Evolutionary conservation across 2,113 vertebrate genomes (phyloP).

Genomic region (Blennius ocellaris): DNA sequence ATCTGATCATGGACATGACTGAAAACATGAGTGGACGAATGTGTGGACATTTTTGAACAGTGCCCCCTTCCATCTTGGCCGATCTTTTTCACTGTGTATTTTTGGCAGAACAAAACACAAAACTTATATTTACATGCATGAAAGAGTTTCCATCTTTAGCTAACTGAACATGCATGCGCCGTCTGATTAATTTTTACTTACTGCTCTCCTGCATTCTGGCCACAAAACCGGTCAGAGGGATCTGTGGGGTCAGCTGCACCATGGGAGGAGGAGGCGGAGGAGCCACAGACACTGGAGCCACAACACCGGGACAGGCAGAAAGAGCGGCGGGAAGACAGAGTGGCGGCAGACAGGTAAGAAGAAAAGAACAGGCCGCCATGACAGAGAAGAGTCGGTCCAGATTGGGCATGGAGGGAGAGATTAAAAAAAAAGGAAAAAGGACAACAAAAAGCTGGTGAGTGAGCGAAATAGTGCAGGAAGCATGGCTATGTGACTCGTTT

Average conservation of each 20-base stretch:
- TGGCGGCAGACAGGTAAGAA: constrained; percentile 38
- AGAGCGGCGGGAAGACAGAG: constrained; percentile 44
- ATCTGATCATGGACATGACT: too few relatives aligned
- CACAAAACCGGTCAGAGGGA: constrained; percentile 99
- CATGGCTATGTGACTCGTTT: constrained; percentile 16
- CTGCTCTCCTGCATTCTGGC: constrained; percentile 99
- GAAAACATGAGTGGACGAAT: too few relatives aligned
- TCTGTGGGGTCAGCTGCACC: constrained; percentile 99
- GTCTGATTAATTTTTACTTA: constrained; percentile 85
- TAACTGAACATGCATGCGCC: too few relatives aligned
- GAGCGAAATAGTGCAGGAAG: constrained; percentile 33
- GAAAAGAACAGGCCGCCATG: constrained; percentile 11
- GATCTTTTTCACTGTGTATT: too few relatives aligned
- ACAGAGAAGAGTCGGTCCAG: constrained; percentile 9
- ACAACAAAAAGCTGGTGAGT: constrained; percentile 54
- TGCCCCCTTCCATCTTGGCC: too few relatives aligned
- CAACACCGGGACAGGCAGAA: constrained; percentile 74
- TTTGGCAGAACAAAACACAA: too few relatives aligned
- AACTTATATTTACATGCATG: not conserved
- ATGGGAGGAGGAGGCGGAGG: constrained; percentile 97
- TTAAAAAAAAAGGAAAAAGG: not conserved
- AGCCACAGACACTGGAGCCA: constrained; percentile 94
- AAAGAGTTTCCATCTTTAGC: not conserved
- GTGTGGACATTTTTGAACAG: too few relatives aligned
- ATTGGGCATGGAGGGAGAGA: not conserved